A percentile compares a stretch with the other conserved stretches of the same genome.
phyloP scores from a whole-genome alignment of 2,113 vertebrate genomes.

The Zingel zingel region DNA sequence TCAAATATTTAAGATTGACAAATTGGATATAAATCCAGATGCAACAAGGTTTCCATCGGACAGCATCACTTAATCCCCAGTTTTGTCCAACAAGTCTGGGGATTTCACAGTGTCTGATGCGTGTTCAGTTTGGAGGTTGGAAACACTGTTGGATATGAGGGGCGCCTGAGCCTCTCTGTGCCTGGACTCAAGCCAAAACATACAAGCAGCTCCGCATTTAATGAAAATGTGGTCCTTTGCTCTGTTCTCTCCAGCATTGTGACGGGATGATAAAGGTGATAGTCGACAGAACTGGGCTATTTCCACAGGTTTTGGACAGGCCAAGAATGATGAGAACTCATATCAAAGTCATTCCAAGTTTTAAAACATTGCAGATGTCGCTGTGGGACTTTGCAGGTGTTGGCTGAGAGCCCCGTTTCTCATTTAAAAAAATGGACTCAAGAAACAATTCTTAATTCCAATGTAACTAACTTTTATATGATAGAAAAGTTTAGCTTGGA shows the following conservation, averaged over 20 bases:
- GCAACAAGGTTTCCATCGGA: constrained; percentile 4
- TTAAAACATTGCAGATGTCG: constrained; percentile 56
- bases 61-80: constrained; percentile 7
- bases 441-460: constrained; percentile 21
- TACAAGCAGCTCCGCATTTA: constrained; percentile 61
- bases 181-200: constrained; percentile 69
- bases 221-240: constrained; percentile 58
- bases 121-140: constrained; percentile 22
- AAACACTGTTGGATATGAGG: constrained; percentile 36
- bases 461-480: background rate
- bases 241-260: constrained; percentile 46
- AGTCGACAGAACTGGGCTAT: constrained; percentile 33
- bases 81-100: constrained; percentile 12
- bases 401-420: background rate
- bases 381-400: constrained; percentile 57
- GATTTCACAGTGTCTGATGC: constrained; percentile 25
- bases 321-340: constrained; percentile 45
- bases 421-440: constrained; percentile 3
- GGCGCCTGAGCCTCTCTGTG: constrained; percentile 25
- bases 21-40: constrained; percentile 8
- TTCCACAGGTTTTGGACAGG: constrained; percentile 46
- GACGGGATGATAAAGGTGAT: constrained; percentile 49
- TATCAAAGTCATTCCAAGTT: constrained; percentile 49
- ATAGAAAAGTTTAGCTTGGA: background rate
- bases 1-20: background rate